These are phyloP conservation scores for Idaea dimidiata DNA, from an alignment of 2,888 invertebrate genomes.

Conservation along the genomic window DNA sequence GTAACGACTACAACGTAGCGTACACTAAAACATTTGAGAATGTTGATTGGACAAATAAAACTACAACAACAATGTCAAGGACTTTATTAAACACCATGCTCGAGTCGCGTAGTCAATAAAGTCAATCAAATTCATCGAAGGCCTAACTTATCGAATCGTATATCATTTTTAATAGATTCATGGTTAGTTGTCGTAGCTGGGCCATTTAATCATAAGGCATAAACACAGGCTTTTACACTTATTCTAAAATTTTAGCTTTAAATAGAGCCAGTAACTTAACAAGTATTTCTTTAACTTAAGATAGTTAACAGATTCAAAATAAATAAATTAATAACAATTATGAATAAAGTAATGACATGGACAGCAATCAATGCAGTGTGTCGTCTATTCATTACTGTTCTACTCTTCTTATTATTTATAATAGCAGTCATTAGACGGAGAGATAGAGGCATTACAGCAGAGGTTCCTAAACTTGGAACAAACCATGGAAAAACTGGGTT, in stretches of 20 bases:
- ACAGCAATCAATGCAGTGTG: too few relatives aligned
- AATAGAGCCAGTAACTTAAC: too few relatives aligned
- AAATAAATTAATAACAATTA: too few relatives aligned
- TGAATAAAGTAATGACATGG: too few relatives aligned
- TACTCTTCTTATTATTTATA: too few relatives aligned
- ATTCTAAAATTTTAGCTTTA: background rate
- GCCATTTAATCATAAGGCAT: background rate
- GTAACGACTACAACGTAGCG: background rate
- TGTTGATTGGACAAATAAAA: background rate
- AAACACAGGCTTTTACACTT: background rate
- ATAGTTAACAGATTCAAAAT: too few relatives aligned
- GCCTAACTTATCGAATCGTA: background rate
- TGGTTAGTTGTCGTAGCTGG: background rate
- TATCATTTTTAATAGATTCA: background rate
- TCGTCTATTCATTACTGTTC: too few relatives aligned
- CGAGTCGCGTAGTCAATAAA: background rate
- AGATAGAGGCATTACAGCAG: too few relatives aligned
- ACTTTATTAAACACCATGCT: background rate
- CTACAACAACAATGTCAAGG: constrained; percentile 7
- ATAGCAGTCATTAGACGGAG: too few relatives aligned
- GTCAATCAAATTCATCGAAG: background rate
- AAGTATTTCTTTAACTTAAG: too few relatives aligned
- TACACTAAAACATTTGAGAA: background rate
- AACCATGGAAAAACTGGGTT: too few relatives aligned
- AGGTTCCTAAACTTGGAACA: too few relatives aligned